These are phyloP conservation scores for Patagioenas fasciata DNA, from an alignment of 2,113 vertebrate species.

Conservation along the genomic window DNA sequence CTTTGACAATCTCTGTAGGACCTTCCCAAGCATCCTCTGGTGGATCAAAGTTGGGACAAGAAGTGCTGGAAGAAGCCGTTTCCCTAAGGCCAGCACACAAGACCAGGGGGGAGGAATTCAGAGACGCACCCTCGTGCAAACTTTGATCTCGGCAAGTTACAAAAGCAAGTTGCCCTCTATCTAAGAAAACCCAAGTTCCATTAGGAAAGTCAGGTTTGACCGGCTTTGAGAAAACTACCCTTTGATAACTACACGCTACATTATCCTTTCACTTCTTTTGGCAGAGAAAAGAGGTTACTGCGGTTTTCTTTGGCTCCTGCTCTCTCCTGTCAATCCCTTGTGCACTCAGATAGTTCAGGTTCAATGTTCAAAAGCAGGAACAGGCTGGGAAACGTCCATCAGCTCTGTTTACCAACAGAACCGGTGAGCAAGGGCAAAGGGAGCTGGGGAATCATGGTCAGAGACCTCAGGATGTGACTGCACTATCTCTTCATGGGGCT, in stretches of 20 bases:
- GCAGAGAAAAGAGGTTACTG: neutral
- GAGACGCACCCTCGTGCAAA: neutral
- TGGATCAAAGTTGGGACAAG: too few species aligned
- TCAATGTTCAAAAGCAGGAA: constrained; percentile 24
- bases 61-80: neutral
- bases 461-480: neutral
- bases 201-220: constrained; percentile 22
- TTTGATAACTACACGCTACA: neutral
- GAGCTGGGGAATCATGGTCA: neutral
- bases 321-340: neutral
- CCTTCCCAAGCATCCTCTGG: neutral
- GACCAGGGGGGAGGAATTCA: neutral
- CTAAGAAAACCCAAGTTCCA: neutral
- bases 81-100: neutral
- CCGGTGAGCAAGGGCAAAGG: neutral
- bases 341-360: constrained; percentile 13
- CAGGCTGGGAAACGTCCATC: neutral
- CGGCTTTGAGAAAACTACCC: neutral
- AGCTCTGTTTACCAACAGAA: neutral
- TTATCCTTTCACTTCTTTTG: neutral
- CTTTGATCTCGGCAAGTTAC: neutral
- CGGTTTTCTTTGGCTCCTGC: neutral
- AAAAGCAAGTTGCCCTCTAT: neutral
- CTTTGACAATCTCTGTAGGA: neutral
- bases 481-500: neutral